phyloP scores from a whole-genome alignment of 2,113 vertebrate species.

The Aramus guarauna region DNA sequence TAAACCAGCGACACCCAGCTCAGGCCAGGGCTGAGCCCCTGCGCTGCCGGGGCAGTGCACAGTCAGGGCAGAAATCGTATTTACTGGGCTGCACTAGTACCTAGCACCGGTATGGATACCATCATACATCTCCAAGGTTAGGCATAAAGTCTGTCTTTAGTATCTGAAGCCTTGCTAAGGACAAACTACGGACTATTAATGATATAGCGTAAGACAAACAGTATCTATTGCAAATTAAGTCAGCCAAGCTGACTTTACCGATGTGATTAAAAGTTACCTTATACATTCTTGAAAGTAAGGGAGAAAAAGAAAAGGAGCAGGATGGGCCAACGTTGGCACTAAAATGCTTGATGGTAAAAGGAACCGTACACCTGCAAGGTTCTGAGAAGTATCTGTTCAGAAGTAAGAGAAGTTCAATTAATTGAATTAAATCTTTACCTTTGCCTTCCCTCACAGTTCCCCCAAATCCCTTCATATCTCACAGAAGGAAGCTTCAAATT shows the following conservation, averaged over 20 bases:
- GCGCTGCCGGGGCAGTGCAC: rapidly evolving
- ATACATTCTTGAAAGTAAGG: background rate
- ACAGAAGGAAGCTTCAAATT: background rate
- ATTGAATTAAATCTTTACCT: background rate
- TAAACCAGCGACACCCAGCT: rapidly evolving
- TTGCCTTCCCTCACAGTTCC: background rate
- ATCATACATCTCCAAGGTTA: background rate
- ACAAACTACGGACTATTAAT: background rate
- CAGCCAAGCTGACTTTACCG: background rate
- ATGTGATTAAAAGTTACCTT: background rate
- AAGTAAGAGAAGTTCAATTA: background rate
- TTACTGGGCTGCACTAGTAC: background rate
- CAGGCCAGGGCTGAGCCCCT: rapidly evolving
- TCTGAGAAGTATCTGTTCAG: background rate
- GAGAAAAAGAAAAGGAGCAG: background rate
- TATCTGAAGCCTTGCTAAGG: background rate
- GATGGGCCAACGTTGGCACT: background rate
- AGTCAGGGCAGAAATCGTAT: background rate
- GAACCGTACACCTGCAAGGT: background rate
- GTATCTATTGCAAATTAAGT: background rate
- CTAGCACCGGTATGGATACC: background rate
- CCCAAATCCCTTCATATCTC: background rate
- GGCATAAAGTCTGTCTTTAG: background rate
- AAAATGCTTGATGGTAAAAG: background rate
- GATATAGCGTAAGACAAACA: rapidly evolving